Evolutionary conservation across 2,113 vertebrate species (phyloP).

Genomic region (Sceloporus undulatus): DNA sequence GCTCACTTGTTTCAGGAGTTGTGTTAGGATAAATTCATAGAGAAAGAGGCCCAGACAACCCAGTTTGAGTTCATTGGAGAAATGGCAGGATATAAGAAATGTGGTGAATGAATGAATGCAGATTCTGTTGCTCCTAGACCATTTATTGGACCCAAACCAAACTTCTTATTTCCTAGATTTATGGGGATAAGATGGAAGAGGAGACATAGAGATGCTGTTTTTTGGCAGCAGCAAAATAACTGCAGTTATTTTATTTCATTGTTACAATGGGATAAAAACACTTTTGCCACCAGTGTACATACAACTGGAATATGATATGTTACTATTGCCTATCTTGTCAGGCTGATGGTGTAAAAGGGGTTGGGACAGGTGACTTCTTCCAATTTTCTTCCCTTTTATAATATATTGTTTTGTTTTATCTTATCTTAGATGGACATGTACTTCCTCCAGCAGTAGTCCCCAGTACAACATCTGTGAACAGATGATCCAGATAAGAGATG

Average conservation of each 20-base stretch:
- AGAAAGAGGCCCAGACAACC: too few species aligned
- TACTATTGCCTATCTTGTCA: background rate
- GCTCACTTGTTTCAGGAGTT: background rate
- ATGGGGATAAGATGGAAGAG: background rate
- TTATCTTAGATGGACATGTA: constrained; percentile 82
- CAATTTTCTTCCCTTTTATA: background rate
- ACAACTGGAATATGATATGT: background rate
- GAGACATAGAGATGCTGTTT: too few species aligned
- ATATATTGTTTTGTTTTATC: background rate
- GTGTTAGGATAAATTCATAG: background rate
- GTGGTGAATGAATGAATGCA: too few species aligned
- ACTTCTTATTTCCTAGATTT: background rate
- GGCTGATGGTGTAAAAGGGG: background rate
- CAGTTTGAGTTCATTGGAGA: too few species aligned
- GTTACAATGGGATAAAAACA: background rate
- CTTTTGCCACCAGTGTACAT: background rate
- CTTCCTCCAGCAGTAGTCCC: constrained; percentile 92
- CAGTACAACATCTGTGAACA: constrained; percentile 99
- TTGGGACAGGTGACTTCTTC: background rate
- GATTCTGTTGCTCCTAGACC: background rate
- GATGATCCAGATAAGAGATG: constrained; percentile 98
- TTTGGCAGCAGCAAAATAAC: background rate
- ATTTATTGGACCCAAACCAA: too few species aligned
- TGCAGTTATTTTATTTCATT: too few species aligned
- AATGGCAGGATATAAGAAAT: too few species aligned